Evolutionary conservation across 2,888 invertebrate species (phyloP).

Genomic region (Acanthosepion pharaonis): DNA sequence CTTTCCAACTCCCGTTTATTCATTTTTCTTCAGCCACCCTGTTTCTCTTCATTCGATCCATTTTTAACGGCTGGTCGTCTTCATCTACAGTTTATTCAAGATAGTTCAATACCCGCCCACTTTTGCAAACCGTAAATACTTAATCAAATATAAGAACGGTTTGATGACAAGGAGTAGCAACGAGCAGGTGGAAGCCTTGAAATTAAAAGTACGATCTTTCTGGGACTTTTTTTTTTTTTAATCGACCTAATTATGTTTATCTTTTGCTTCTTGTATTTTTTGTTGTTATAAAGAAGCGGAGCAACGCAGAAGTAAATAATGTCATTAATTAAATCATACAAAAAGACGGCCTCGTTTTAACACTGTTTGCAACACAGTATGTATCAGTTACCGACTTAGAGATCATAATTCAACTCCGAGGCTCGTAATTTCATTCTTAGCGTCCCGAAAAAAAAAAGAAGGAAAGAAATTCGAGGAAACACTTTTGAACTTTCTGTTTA

Average conservation of each 20-base stretch:
- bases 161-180: neutral
- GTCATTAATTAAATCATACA: neutral
- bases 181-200: neutral
- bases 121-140: neutral
- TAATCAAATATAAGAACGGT: neutral
- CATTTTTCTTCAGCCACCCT: neutral
- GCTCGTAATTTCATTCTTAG: neutral
- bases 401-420: neutral
- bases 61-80: neutral
- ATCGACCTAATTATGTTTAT: neutral
- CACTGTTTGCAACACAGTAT: neutral
- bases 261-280: neutral
- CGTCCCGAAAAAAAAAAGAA: neutral
- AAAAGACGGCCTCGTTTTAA: neutral
- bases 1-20: neutral
- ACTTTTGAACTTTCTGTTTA: neutral
- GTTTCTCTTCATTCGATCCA: neutral
- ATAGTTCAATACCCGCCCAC: neutral
- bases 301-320: neutral
- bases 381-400: neutral
- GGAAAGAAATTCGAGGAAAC: neutral
- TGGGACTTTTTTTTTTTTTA: neutral
- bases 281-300: neutral
- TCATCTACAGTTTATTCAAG: neutral
- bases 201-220: neutral